Conservation (phyloP, 2,113 vertebrate species). For the Scalopus aquaticus region DNA sequence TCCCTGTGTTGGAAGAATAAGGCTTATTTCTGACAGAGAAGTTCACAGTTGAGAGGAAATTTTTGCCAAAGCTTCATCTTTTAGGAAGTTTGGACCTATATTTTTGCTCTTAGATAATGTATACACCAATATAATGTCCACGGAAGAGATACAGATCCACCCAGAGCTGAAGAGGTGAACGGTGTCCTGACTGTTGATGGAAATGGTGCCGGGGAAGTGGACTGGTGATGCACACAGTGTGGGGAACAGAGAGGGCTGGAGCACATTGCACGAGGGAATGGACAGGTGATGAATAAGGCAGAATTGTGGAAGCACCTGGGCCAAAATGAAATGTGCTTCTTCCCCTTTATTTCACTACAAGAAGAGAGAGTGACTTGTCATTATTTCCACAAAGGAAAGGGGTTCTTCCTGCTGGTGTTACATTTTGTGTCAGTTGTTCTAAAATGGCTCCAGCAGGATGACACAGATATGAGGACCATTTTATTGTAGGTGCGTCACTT, state of each 20-base stretch:
- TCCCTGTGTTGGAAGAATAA: background rate
- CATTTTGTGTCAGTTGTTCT: background rate
- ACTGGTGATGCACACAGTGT: background rate
- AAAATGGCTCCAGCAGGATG: background rate
- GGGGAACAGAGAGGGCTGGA: background rate
- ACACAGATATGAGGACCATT: background rate
- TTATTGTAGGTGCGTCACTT: background rate
- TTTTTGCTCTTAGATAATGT: background rate
- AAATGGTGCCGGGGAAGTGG: background rate
- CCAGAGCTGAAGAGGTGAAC: background rate
- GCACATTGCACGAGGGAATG: background rate
- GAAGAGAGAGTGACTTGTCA: background rate
- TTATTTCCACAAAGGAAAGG: background rate
- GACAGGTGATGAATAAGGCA: background rate
- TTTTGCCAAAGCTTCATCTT: background rate
- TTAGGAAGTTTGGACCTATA: background rate
- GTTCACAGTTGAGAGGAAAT: background rate
- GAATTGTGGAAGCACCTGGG: background rate
- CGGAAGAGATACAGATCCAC: background rate
- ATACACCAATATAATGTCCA: background rate
- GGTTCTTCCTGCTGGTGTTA: background rate
- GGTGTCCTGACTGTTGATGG: background rate
- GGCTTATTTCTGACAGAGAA: background rate
- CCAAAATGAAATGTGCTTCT: background rate
- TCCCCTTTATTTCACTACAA: background rate